Evolutionary conservation across 2,797 vertebrate species (phyloP).

Genomic region (Lagorchestes hirsutus): DNA sequence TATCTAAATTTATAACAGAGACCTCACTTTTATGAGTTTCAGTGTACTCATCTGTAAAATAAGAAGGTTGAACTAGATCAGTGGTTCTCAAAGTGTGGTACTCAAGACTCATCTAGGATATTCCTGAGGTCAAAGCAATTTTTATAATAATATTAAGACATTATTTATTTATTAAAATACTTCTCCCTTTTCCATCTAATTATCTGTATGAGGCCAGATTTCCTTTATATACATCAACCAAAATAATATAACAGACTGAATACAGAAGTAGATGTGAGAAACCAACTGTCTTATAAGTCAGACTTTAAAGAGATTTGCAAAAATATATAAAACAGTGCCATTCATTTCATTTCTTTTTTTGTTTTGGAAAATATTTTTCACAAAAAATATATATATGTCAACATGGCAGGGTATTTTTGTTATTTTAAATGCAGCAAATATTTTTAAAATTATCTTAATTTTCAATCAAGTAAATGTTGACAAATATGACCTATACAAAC

Average conservation of each 20-base stretch:
- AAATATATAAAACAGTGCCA: neutral
- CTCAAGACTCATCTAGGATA: neutral
- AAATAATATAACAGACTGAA: neutral
- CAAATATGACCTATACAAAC: neutral
- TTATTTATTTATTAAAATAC: neutral
- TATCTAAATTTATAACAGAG: neutral
- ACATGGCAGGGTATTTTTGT: neutral
- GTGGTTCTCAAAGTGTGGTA: neutral
- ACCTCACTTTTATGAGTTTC: neutral
- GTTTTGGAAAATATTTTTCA: neutral
- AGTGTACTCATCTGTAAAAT: neutral
- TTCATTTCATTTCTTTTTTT: neutral
- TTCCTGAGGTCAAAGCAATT: neutral
- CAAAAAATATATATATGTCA: neutral
- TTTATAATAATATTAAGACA: neutral
- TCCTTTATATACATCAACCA: neutral
- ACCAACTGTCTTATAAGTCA: neutral
- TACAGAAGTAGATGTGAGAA: neutral
- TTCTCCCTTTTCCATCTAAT: neutral
- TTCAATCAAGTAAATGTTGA: neutral
- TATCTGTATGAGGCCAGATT: neutral
- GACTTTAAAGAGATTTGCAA: neutral
- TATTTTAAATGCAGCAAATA: neutral
- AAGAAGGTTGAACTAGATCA: neutral
- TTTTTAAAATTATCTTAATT: neutral